Evolutionary conservation across 2,113 vertebrate species (phyloP).

Genomic region (Pyxicephalus adspersus): DNA sequence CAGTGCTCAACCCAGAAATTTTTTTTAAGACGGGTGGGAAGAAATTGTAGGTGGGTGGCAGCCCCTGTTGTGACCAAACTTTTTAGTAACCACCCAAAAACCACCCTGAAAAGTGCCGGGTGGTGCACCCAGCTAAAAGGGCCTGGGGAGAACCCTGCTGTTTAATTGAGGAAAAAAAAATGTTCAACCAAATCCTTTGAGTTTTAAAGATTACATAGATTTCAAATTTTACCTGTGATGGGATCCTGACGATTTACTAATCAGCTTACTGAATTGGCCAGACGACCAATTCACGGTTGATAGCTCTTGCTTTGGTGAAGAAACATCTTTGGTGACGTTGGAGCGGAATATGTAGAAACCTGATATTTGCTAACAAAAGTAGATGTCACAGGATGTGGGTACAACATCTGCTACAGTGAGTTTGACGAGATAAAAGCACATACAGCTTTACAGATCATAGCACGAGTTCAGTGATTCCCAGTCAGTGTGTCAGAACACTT

Average conservation of each 20-base stretch:
- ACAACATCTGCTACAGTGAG: constrained; percentile 1
- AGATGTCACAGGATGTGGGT: constrained; percentile 47
- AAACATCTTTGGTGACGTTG: constrained; percentile 24
- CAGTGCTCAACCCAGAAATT: too few species aligned
- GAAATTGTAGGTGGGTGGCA: too few species aligned
- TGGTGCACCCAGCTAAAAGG: too few species aligned
- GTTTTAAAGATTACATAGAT: neutral
- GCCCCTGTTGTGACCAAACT: too few species aligned
- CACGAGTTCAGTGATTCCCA: neutral
- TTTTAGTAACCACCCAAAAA: too few species aligned
- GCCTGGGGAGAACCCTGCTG: too few species aligned
- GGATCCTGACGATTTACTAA: constrained; percentile 3
- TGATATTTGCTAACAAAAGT: constrained; percentile 10
- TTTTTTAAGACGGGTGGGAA: too few species aligned
- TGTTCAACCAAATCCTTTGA: too few species aligned
- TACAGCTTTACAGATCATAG: too few species aligned
- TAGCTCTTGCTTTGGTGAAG: neutral
- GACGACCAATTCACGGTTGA: neutral
- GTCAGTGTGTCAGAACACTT: neutral
- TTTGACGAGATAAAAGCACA: neutral
- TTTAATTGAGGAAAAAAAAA: too few species aligned
- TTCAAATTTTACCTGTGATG: neutral
- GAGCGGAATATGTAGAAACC: constrained; percentile 37
- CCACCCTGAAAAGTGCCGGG: too few species aligned
- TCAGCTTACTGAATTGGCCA: neutral